phyloP scores from a whole-genome alignment of 2,797 vertebrate species.

The Danio albolineatus region DNA sequence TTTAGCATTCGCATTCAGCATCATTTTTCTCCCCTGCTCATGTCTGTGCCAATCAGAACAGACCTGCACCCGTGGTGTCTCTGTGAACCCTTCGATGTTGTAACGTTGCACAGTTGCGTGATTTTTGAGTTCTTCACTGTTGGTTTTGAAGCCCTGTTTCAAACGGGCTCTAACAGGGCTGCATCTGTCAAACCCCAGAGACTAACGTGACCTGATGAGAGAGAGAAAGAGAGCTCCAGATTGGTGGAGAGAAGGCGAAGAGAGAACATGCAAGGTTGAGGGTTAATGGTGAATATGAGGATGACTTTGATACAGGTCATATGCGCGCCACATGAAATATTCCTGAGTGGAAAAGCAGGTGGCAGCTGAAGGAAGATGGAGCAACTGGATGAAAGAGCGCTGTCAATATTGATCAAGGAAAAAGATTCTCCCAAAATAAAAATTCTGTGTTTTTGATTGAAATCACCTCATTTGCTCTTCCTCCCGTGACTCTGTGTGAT shows the following conservation, averaged over 20 bases:
- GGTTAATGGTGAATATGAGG: slow-evolving; percentile 52
- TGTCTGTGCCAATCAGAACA: background rate
- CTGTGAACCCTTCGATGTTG: background rate
- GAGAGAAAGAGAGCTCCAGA: slow-evolving; percentile 1
- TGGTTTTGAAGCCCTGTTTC: slow-evolving; percentile 13
- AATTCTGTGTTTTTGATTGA: background rate
- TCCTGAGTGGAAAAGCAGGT: slow-evolving; percentile 7
- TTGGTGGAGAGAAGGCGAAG: background rate
- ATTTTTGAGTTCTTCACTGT: slow-evolving; percentile 7
- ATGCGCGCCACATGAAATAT: slow-evolving; percentile 55
- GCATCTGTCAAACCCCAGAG: slow-evolving; percentile 42
- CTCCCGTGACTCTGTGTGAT: slow-evolving; percentile 57
- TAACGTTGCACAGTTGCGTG: background rate
- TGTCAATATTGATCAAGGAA: slow-evolving; percentile 33
- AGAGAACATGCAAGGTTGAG: slow-evolving; percentile 35
- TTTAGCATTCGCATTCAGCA: background rate
- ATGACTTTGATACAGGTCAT: slow-evolving; percentile 59
- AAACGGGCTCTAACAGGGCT: slow-evolving; percentile 26
- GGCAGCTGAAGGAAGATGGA: background rate
- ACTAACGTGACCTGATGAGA: slow-evolving; percentile 55
- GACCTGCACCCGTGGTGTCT: background rate
- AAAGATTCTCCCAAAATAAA: slow-evolving; percentile 2
- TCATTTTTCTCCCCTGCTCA: background rate
- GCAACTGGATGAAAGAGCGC: slow-evolving; percentile 18
- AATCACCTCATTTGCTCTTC: slow-evolving; percentile 11